Base-by-base conservation (phyloP, 2,113 vertebrate species). In the Oncorhynchus mykiss region DNA sequence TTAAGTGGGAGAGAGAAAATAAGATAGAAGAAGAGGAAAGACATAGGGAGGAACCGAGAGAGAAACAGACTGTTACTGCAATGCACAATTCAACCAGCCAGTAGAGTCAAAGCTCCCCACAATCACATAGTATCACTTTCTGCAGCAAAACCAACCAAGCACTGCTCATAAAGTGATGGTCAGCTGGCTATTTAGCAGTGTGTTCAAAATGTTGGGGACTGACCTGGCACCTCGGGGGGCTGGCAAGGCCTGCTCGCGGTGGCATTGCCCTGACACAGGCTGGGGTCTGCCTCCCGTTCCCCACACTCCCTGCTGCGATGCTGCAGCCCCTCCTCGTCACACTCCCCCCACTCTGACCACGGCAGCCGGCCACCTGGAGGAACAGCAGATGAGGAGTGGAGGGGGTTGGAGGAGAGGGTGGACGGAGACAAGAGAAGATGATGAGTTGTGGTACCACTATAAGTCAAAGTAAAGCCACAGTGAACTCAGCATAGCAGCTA, bases 321-420 rank as follows among this genome's bases (percentile, higher is more conserved):
- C 71, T 97, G 96, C 79, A 93, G 80, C 16, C 96, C 95, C 0
- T 96, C 94, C 13, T 96, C 95, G 0, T 95, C 91, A 71, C 98
- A 99, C 6, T 91, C 75, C 6, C 95, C 94, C 97, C 98, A 99
- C 29, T 96, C 95, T 0, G 95, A 93, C 97, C 96, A 99, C 0
- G 85, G 93, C 0, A 93, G 93, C 96, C 95, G 96, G 25, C 95
- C 95, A 84, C 94, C 97, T 98, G 73, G 67, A 13, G 70, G 51
- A 27, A 45, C 5, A 20, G 22, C 3, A 12, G 5, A 7, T 24
- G 57, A 39, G 39, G 31, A 39, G 62, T 11, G 39, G 14, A 66
- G 70, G 39, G 45, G 14, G 7, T 22, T 18, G 8, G 14, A 2
- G 72, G 24, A 25, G 16, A 67, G 60, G 60, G 22, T 24, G 60